These are phyloP conservation scores for Phyto melanocephala DNA, from an alignment of 2,888 invertebrate species.

Conservation along the genomic window DNA sequence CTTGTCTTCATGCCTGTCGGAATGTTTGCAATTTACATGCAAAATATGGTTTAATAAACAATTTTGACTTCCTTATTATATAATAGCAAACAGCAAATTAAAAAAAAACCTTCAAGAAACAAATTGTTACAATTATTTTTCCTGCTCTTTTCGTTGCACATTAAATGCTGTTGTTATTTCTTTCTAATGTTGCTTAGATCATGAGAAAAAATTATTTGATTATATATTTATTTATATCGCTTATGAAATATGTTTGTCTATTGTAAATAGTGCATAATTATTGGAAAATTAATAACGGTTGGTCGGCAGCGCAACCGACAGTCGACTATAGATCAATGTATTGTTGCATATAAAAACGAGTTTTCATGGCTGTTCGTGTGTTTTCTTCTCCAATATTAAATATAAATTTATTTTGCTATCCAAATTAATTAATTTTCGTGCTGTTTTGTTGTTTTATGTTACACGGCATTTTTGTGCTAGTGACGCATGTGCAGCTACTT, in stretches of 20 bases:
- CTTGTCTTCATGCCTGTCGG: background rate
- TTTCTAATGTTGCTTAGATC: slow-evolving; percentile 34
- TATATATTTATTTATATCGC: background rate
- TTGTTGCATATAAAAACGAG: background rate
- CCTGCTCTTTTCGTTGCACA: background rate
- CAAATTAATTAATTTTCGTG: slow-evolving; percentile 42
- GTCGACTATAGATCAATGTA: slow-evolving; percentile 34
- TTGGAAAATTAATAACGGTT: slow-evolving; percentile 51
- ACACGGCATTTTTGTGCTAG: background rate
- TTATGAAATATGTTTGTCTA: background rate
- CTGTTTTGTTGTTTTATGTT: background rate
- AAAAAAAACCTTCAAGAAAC: background rate
- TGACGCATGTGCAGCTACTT: slow-evolving; percentile 62
- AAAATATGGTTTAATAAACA: slow-evolving; percentile 50
- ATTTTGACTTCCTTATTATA: slow-evolving; percentile 59
- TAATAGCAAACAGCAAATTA: slow-evolving; percentile 4
- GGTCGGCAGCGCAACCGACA: slow-evolving; percentile 28
- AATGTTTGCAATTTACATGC: slow-evolving; percentile 38
- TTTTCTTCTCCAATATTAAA: slow-evolving; percentile 14
- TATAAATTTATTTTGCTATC: slow-evolving; percentile 62
- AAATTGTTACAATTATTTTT: slow-evolving; percentile 49
- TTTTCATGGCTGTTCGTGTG: background rate
- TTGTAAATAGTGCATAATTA: slow-evolving; percentile 28
- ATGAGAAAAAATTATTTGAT: slow-evolving; percentile 54
- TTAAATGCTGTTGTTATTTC: background rate